Evolutionary conservation across 2,113 vertebrate species (phyloP).

Genomic region (Oryzias curvinotus): DNA sequence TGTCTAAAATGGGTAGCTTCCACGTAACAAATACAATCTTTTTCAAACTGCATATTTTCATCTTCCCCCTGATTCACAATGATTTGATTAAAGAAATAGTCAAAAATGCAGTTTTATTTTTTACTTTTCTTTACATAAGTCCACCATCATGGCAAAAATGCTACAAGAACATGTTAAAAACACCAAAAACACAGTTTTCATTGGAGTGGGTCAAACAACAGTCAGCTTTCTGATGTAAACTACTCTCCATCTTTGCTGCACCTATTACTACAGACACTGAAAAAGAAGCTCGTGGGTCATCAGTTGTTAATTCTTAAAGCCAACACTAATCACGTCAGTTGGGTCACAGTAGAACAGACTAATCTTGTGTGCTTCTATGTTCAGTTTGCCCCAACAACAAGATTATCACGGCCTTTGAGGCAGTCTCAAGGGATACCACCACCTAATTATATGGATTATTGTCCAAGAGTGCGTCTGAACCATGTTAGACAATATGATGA

Average conservation of each 20-base stretch:
- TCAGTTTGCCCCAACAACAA: constrained; percentile 40
- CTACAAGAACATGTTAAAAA: no score
- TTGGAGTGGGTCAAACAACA: no score
- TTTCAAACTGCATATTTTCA: no score
- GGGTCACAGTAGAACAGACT: constrained; percentile 63
- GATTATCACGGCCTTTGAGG: constrained; percentile 36
- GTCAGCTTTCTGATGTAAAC: constrained; percentile 11
- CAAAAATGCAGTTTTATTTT: no score
- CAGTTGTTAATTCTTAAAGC: constrained; percentile 73
- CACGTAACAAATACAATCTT: no score
- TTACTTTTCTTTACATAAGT: no score
- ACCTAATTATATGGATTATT: constrained; percentile 25
- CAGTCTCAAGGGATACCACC: constrained; percentile 27
- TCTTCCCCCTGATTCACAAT: no score
- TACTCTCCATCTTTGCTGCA: constrained; percentile 9
- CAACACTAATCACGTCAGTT: constrained; percentile 73
- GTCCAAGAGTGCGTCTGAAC: constrained; percentile 1
- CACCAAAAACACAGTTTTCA: no score
- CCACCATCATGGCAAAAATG: no score
- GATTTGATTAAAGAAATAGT: no score
- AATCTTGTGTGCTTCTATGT: constrained; percentile 48
- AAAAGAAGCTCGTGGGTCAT: constrained; percentile 71
- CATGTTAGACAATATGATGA: no score
- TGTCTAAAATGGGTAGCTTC: no score
- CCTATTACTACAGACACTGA: constrained; percentile 28